These are phyloP conservation scores for Drosophila incognita DNA, from an alignment of 2,888 invertebrate species.

Conservation along the genomic window DNA sequence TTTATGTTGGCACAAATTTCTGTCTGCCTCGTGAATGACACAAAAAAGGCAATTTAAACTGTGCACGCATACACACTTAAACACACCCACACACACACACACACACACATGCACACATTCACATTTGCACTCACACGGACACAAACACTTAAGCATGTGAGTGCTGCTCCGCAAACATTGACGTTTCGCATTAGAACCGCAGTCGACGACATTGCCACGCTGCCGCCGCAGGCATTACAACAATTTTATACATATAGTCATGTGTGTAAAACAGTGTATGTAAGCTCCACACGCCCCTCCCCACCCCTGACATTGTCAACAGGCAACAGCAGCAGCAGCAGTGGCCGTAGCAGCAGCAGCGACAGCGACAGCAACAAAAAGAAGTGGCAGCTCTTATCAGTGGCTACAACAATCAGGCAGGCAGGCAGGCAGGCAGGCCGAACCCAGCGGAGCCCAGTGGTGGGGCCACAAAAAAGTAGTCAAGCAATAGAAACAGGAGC, in stretches of 20 bases:
- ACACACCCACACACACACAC: neutral
- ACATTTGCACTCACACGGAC: slow-evolving; percentile 2
- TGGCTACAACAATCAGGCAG: slow-evolving; percentile 63
- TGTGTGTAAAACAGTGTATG: neutral
- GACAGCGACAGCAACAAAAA: neutral
- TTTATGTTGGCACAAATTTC: slow-evolving; percentile 63
- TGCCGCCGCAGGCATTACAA: slow-evolving; percentile 60
- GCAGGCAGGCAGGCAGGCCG: slow-evolving; percentile 22
- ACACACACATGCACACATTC: neutral
- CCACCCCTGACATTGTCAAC: slow-evolving; percentile 26
- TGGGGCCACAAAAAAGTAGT: slow-evolving; percentile 43
- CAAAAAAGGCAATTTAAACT: slow-evolving; percentile 69
- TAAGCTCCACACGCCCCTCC: neutral
- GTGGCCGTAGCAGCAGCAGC: neutral
- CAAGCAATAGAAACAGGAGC: slow-evolving; percentile 47
- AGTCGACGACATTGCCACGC: slow-evolving; percentile 24
- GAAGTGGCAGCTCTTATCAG: slow-evolving; percentile 61
- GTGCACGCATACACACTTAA: slow-evolving; percentile 2
- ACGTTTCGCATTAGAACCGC: slow-evolving; percentile 53
- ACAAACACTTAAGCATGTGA: slow-evolving; percentile 35
- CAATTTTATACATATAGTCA: slow-evolving; percentile 61
- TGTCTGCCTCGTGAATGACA: slow-evolving; percentile 59
- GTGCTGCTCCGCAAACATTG: slow-evolving; percentile 42
- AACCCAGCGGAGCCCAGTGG: slow-evolving; percentile 23
- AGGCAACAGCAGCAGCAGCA: slow-evolving; percentile 7